Conservation (phyloP, 2,113 vertebrate species). For the Pygoscelis adeliae region DNA sequence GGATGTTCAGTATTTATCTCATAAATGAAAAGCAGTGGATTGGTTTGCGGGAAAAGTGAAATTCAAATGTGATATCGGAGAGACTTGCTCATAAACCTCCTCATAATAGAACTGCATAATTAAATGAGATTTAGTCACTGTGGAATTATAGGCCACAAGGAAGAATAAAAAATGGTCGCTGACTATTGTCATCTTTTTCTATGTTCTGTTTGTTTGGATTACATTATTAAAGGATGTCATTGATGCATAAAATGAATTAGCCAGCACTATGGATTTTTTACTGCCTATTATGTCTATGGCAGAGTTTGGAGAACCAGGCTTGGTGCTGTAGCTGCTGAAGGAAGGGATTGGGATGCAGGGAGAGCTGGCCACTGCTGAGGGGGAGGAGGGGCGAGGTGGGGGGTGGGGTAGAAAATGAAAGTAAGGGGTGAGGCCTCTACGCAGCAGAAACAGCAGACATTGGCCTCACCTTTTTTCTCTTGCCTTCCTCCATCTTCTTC, state of each 20-base stretch:
- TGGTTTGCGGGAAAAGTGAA: not conserved
- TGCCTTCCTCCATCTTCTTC: not conserved
- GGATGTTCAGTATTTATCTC: not conserved
- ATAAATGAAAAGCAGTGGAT: not conserved
- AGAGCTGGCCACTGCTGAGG: not conserved
- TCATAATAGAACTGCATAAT: not conserved
- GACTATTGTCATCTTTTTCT: not conserved
- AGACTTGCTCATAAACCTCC: not conserved
- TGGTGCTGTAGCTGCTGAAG: not conserved
- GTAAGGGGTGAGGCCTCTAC: not conserved
- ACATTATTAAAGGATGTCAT: not conserved
- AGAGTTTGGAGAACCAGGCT: not conserved
- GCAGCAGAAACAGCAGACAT: not conserved
- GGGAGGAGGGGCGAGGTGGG: fast-evolving
- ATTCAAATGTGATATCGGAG: not conserved
- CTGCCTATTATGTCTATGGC: not conserved
- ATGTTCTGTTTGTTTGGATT: not conserved
- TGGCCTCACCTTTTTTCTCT: not conserved
- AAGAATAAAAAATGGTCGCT: not conserved
- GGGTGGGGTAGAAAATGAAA: not conserved
- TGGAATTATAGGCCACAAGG: not conserved
- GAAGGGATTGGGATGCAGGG: not conserved
- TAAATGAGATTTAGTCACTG: not conserved
- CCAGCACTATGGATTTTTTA: not conserved
- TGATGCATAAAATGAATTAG: not conserved